Percentiles rank a stretch among this genome's conserved stretches.
phyloP scores from a whole-genome alignment of 2,113 vertebrate species.

The Oncorhynchus masou region DNA sequence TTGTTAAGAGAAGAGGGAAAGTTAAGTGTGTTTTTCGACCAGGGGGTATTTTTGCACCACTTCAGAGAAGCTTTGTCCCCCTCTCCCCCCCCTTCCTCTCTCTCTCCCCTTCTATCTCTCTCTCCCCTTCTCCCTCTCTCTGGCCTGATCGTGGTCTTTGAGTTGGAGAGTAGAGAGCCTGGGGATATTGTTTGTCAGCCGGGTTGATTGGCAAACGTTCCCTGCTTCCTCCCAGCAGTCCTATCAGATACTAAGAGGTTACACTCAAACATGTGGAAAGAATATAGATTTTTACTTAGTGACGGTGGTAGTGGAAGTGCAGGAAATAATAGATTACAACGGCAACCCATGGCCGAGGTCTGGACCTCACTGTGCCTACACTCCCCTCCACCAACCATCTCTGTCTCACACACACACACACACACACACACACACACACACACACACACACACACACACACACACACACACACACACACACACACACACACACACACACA shows the following conservation, averaged over 20 bases:
- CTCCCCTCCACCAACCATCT: background rate
- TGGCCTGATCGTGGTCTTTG: background rate
- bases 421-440: background rate
- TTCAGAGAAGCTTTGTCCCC: constrained; percentile 7
- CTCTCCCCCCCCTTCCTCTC: background rate
- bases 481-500: background rate
- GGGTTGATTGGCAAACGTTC: constrained; percentile 41
- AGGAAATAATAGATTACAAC: constrained; percentile 57
- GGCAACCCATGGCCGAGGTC: constrained; percentile 13
- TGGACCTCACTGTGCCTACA: background rate
- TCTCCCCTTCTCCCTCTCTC: background rate
- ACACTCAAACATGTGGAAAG: constrained; percentile 42
- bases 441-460: background rate
- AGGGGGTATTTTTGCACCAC: constrained; percentile 18
- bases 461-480: background rate
- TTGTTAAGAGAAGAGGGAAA: constrained; percentile 4
- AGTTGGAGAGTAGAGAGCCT: constrained; percentile 19
- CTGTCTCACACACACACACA: no score
- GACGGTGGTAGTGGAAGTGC: constrained; percentile 34
- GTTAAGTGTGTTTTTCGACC: constrained; percentile 9
- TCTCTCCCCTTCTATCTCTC: background rate
- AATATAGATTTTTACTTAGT: constrained; percentile 60
- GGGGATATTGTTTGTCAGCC: constrained; percentile 50
- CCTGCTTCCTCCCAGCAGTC: constrained; percentile 23
- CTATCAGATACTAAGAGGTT: constrained; percentile 55